A percentile compares a stretch with the other conserved stretches of the same genome.
Evolutionary conservation across 2,113 vertebrate genomes (phyloP).

Genomic region (Melanerpes formicivorus): DNA sequence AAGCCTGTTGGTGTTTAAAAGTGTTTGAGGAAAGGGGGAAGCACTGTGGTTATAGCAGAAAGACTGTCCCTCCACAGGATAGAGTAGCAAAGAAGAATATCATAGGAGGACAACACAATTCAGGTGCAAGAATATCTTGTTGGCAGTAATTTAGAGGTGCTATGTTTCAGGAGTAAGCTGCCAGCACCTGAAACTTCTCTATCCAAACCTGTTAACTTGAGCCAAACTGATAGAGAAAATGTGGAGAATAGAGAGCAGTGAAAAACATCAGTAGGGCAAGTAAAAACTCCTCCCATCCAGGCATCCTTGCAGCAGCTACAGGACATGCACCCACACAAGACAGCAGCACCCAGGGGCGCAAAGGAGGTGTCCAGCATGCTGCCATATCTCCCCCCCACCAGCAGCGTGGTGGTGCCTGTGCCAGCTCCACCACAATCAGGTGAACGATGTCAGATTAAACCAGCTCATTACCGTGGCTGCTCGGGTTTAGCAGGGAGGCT

Average conservation of each 20-base stretch:
- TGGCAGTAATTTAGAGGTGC: not conserved
- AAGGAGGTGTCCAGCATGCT: not conserved
- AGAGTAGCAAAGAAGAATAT: not conserved
- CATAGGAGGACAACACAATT: fast-evolving
- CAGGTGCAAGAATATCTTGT: not conserved
- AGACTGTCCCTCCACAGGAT: not conserved
- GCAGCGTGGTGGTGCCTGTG: not conserved
- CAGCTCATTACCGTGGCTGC: conserved; percentile 1
- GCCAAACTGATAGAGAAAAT: not conserved
- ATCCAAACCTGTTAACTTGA: not conserved
- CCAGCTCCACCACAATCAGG: not conserved
- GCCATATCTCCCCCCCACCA: not conserved
- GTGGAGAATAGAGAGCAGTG: not conserved
- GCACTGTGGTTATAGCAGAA: not conserved
- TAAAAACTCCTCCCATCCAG: not conserved
- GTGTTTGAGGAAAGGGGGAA: not conserved
- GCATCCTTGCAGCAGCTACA: too few species aligned
- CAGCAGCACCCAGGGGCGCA: fast-evolving
- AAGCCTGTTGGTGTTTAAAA: not conserved
- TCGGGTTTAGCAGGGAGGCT: not conserved
- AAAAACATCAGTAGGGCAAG: not conserved
- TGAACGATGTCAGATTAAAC: not conserved
- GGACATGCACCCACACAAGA: not conserved
- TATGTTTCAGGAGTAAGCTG: not conserved
- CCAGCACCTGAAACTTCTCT: not conserved